Evolutionary conservation across 2,113 vertebrate species (phyloP).

Genomic region (Platichthys flesus): DNA sequence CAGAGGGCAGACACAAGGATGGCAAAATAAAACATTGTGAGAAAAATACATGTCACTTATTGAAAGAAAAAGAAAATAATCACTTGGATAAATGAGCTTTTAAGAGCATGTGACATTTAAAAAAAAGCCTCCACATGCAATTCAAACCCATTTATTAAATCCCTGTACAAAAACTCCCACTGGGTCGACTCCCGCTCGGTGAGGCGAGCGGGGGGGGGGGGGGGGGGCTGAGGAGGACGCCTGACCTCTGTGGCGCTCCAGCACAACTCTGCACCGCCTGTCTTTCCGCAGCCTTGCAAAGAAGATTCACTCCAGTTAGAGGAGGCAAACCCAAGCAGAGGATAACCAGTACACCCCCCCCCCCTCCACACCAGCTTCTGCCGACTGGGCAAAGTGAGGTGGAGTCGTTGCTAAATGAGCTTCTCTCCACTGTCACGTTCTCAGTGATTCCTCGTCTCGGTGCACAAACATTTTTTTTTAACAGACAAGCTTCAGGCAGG

Average conservation of each 20-base stretch:
- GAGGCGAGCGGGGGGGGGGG: constrained; percentile 32
- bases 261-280: neutral
- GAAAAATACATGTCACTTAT: constrained; percentile 75
- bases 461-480: neutral
- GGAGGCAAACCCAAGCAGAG: neutral
- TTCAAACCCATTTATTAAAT: constrained; percentile 67
- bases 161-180: constrained; percentile 71
- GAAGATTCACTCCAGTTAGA: constrained; percentile 21
- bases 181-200: constrained; percentile 54
- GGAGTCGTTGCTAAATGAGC: too few relatives aligned
- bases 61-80: constrained; percentile 51
- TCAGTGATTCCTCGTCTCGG: neutral
- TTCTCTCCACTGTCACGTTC: too few relatives aligned
- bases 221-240: constrained; percentile 27
- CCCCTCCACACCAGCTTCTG: too few relatives aligned
- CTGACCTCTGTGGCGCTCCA: constrained; percentile 5
- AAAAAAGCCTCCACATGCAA: constrained; percentile 72
- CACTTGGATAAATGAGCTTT: constrained; percentile 71
- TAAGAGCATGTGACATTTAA: constrained; percentile 67
- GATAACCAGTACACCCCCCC: too few relatives aligned
- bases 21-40: constrained; percentile 74
- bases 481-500: too few relatives aligned
- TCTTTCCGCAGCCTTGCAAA: constrained; percentile 1
- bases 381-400: too few relatives aligned
- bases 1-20: constrained; percentile 77